Base-by-base conservation (phyloP, 2,113 vertebrate genomes). In the Eretmochelys imbricata region DNA sequence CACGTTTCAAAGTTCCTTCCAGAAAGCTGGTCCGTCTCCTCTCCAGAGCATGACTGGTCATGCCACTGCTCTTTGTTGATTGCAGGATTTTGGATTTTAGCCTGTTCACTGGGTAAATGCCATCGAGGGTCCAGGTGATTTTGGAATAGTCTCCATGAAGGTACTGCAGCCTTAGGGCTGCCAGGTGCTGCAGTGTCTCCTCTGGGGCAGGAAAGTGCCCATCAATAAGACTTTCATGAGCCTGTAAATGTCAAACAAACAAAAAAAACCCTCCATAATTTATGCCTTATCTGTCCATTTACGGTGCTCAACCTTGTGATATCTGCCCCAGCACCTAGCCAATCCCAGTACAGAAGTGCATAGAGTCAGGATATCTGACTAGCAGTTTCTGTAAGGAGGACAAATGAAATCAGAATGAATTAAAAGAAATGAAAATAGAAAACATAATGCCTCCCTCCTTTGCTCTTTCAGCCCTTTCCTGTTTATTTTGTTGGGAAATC, bases 121-220 rank as follows among this genome's bases (percentile, higher is more conserved):
- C 98, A 84, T 99, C 99, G 89, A 99, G 98, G 89, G 96, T 98
- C 99, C 99, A 99, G 16, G 98, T 98, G 3, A 98, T 98, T 85
- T 99, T 98, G 48, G 98, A 98, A 82, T 98, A 98, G 35, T 99
- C 99, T 46, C 98, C 98, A 5, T 99, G 99, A 79, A 99, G 98
- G 89, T 99, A 99, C 97, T 99, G 99, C 35, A 99, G 98, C 20
- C 99, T 98, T 42, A 99, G 96, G 42, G 99, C 98, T 1, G 99
- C 99, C 86, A 99, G 93, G 91, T 99, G 99, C 98, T 99, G 99
- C 91, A 99, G 94, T 1, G 99, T 99, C 96, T 99, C 99, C 96
- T 99, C 99, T 0, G 98, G 98, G 20, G 98, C 99, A 2, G 99
- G 99, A 94, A 99, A 99, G 94, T 99, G 99, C 38, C 99, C 99